These are phyloP conservation scores for Addax nasomaculatus DNA, from an alignment of 2,113 vertebrate species.

Conservation along the genomic window DNA sequence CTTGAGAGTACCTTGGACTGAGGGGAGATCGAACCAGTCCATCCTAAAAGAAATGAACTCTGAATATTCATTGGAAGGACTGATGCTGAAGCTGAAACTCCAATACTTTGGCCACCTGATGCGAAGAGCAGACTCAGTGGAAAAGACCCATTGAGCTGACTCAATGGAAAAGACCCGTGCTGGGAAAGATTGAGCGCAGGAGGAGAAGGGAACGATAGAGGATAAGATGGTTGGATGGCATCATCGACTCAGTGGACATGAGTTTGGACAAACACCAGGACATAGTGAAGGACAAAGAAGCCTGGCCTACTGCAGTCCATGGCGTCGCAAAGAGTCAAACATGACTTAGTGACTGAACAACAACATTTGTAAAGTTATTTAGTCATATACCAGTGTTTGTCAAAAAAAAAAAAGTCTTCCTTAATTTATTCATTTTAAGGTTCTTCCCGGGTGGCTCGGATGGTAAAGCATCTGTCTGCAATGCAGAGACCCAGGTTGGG, in stretches of 20 bases:
- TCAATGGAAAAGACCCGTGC: neutral
- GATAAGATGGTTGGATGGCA: neutral
- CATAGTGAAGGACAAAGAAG: neutral
- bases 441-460: neutral
- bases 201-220: neutral
- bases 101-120: neutral
- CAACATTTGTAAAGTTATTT: neutral
- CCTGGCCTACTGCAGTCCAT: neutral
- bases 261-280: neutral
- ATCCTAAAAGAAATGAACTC: neutral
- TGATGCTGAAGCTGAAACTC: neutral
- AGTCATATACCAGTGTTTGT: neutral
- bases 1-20: neutral
- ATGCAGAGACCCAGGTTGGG: too few species aligned
- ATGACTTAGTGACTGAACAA: neutral
- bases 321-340: neutral
- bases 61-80: neutral
- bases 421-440: neutral
- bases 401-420: neutral
- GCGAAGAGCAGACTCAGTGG: neutral
- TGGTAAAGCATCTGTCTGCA: too few species aligned
- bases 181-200: neutral
- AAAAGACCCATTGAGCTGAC: neutral
- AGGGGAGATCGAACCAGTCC: neutral
- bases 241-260: neutral